Conservation (phyloP, 2,888 invertebrate species). For the Dromius quadrimaculatus region DNA sequence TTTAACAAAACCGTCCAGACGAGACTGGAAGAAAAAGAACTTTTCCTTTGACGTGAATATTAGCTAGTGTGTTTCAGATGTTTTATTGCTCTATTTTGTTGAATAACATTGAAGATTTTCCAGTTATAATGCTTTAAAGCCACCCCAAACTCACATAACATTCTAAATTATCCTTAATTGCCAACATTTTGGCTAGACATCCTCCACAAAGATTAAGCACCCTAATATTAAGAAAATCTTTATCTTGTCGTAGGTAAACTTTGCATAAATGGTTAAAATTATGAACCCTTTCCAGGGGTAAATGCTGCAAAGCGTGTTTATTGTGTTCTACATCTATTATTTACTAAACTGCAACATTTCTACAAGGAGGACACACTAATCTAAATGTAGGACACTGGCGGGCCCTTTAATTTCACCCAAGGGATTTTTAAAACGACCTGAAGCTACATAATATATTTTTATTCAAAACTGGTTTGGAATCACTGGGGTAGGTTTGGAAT, state of each 20-base stretch:
- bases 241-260: conserved; percentile 18
- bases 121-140: too few relatives aligned
- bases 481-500: not conserved
- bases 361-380: not conserved
- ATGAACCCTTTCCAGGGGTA: not conserved
- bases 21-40: not conserved
- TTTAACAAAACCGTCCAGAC: conserved; percentile 3
- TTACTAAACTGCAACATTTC: conserved; percentile 5
- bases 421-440: too few relatives aligned
- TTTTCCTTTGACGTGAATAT: not conserved
- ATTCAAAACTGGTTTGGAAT: not conserved
- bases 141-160: too few relatives aligned
- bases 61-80: not conserved
- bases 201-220: conserved; percentile 7
- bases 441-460: too few relatives aligned
- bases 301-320: not conserved
- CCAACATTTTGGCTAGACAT: not conserved
- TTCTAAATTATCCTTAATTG: too few relatives aligned
- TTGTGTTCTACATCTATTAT: not conserved
- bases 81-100: not conserved
- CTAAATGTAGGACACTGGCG: not conserved
- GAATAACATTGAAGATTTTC: too few relatives aligned
- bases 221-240: conserved; percentile 12
- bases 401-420: not conserved
- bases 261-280: conserved; percentile 6